Evolutionary conservation across 2,113 vertebrate species (phyloP).

Genomic region (Macroglossus sobrinus): DNA sequence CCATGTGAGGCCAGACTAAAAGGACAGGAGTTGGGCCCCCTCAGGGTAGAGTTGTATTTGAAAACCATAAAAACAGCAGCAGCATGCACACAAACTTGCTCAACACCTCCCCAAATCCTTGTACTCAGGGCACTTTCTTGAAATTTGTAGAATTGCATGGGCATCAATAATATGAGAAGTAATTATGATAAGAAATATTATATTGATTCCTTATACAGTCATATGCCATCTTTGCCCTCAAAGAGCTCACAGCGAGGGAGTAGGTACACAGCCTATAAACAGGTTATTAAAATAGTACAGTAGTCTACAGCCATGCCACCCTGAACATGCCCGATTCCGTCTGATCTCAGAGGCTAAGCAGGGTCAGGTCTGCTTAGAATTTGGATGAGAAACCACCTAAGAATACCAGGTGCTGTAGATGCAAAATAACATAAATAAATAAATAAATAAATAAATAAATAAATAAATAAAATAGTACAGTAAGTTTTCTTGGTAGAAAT

Average conservation of each 20-base stretch:
- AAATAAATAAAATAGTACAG: not conserved
- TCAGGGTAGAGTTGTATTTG: not conserved
- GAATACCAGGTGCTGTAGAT: too few species aligned
- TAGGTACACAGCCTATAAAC: not conserved
- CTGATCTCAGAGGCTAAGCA: too few species aligned
- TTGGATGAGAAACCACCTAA: too few species aligned
- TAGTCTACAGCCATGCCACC: not conserved
- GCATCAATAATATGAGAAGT: not conserved
- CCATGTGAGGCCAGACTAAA: not conserved
- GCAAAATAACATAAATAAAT: too few species aligned
- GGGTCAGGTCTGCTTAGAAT: too few species aligned
- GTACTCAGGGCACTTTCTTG: not conserved
- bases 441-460: too few species aligned
- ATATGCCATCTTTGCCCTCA: not conserved
- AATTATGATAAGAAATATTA: not conserved
- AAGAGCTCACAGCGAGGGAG: not conserved
- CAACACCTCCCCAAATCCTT: not conserved
- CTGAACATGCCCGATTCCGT: too few species aligned
- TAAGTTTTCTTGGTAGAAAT: conserved; percentile 23
- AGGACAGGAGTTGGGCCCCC: not conserved
- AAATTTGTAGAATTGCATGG: not conserved
- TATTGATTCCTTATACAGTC: not conserved
- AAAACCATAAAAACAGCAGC: not conserved
- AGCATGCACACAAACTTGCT: not conserved
- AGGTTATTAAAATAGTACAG: not conserved